These are phyloP conservation scores for Drosophila watanabei DNA, from an alignment of 1,140 invertebrate genomes.

Conservation along the genomic window DNA sequence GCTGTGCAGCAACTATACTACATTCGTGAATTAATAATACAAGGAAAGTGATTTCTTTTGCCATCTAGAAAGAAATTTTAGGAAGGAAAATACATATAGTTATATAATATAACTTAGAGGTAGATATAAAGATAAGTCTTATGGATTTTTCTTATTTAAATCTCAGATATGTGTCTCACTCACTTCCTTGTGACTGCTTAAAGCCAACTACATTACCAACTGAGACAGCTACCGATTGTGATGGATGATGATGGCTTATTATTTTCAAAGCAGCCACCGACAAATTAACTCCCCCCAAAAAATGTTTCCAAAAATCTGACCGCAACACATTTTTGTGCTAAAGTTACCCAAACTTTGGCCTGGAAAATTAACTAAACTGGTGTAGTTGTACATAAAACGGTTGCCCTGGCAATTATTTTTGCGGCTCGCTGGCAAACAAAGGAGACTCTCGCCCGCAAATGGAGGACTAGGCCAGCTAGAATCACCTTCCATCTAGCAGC, in stretches of 20 bases:
- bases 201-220: not conserved
- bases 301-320: slow-evolving; percentile 33
- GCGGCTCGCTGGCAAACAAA: slow-evolving; percentile 50
- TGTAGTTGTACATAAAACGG: slow-evolving; percentile 11
- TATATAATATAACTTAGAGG: too few species aligned
- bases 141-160: not conserved
- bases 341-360: slow-evolving; percentile 14
- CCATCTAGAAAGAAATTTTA: not conserved
- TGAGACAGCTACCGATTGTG: slow-evolving; percentile 16
- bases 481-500: slow-evolving; percentile 39
- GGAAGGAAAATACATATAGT: not conserved
- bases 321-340: slow-evolving; percentile 22
- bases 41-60: slow-evolving; percentile 4
- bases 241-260: slow-evolving; percentile 39
- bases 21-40: slow-evolving; percentile 34
- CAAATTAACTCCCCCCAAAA: slow-evolving; percentile 25
- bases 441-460: slow-evolving; percentile 15
- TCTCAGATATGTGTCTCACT: too few species aligned
- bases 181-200: not conserved
- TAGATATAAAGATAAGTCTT: not conserved
- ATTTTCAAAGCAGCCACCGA: slow-evolving; percentile 10
- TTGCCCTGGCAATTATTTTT: slow-evolving; percentile 69
- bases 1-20: slow-evolving; percentile 21
- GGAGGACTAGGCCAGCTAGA: slow-evolving; percentile 19
- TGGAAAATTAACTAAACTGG: slow-evolving; percentile 35